Base-by-base conservation (phyloP, 2,113 vertebrate species). In the Telmatochromis sp. region DNA sequence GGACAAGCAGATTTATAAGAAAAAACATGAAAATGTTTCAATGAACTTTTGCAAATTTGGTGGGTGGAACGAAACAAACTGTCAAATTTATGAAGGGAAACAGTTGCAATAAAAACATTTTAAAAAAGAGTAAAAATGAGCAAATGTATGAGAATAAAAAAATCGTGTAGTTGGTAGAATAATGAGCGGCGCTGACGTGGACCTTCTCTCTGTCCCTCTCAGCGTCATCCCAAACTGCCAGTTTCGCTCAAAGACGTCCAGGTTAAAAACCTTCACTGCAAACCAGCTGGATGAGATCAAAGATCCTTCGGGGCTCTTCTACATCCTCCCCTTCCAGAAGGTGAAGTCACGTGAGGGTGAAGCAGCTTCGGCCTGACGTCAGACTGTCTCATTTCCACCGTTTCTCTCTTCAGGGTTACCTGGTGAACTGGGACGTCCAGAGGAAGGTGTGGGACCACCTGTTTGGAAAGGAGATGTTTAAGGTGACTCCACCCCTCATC, bases 401-500 rank as follows among this genome's bases (percentile, higher is more conserved):
- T 54, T 21, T 45, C 3, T 87, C 45, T 90, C 9, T 93, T 82
- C 94, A 99, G 99, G 99, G 99, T 55, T 99, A 99, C 86, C 96
- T 99, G 94, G 99, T 99, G 26, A 99, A 99, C 92, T 99, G 99
- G 99, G 99, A 99, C 94, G 99, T 99, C 84, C 99, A 99, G 92
- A 97, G 99, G 89, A 99, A 99, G 92, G 98, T 99, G 37, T 99
- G 99, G 99, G 98, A 99, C 94, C 98, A 99, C 78, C 97, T 99
- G 87, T 99, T 99, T 96, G 99, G 99, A 92, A 99, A 99, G 94
- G 99, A 99, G 96, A 99, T 98, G 98, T 99, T 98, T 92, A 98
- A 99, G 97, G 99, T 99, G 96, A 6, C 42, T 12, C 37, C 65
- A 23, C 37, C 37, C 6, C 10, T 12, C 47, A 12, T 26, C 9